Percentiles rank a stretch among this genome's conserved stretches.
Conservation (phyloP, 2,888 invertebrate genomes). For the Nephrotoma appendiculata region DNA sequence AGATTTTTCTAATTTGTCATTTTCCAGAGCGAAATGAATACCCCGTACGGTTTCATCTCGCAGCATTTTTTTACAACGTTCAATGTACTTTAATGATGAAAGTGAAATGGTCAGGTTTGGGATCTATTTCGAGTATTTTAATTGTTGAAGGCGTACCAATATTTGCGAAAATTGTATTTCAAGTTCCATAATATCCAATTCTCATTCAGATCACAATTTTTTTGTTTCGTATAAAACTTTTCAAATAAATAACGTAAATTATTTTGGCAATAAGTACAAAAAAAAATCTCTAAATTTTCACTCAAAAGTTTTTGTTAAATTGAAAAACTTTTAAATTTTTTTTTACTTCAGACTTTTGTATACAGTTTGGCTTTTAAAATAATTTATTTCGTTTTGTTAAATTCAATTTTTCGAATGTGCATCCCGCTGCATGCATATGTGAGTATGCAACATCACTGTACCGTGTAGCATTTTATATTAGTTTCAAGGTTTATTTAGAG, state of each 20-base stretch:
- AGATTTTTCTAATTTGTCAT: no score
- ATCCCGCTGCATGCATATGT: background rate
- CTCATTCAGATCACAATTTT: background rate
- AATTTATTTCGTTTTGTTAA: background rate
- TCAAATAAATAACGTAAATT: background rate
- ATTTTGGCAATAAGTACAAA: background rate
- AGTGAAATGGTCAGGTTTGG: no score
- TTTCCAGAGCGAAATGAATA: no score
- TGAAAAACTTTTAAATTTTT: background rate
- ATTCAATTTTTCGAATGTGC: background rate
- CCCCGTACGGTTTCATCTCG: no score
- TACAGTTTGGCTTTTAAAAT: no score
- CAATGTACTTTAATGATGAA: no score
- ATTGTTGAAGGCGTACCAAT: no score
- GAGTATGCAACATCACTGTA: background rate
- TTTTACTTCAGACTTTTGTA: background rate
- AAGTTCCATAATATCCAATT: background rate
- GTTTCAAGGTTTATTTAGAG: background rate
- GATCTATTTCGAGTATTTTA: no score
- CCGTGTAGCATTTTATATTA: background rate
- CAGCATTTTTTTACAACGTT: no score
- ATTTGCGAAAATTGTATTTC: no score
- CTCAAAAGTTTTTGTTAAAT: background rate
- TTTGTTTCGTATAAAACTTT: background rate
- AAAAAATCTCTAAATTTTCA: background rate